phyloP scores from a whole-genome alignment of 2,113 vertebrate species.

The Amblyopsis rosae region DNA sequence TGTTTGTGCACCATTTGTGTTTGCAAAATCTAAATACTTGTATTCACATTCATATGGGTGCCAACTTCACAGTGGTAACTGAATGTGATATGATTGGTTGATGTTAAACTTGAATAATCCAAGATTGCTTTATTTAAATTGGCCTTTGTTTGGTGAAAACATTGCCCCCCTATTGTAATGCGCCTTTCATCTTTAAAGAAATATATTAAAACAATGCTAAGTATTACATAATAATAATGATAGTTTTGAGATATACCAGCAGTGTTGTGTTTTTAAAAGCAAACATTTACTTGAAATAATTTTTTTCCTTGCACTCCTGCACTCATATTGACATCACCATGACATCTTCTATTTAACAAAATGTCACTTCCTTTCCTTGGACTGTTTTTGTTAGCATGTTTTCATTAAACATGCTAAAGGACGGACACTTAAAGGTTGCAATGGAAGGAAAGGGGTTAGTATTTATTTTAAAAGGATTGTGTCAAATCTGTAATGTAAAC shows the following conservation, averaged over 20 bases:
- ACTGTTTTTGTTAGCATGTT: neutral
- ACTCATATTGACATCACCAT: neutral
- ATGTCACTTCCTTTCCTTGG: slow-evolving; percentile 7
- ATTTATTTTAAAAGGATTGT: neutral
- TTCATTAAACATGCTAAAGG: neutral
- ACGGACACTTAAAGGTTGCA: neutral
- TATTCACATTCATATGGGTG: no score
- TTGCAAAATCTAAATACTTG: no score
- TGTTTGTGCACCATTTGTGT: no score
- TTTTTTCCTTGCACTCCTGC: neutral
- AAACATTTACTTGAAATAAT: no score
- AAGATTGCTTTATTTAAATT: no score
- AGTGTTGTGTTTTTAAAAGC: neutral
- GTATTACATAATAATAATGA: neutral
- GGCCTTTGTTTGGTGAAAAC: neutral
- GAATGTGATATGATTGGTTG: neutral
- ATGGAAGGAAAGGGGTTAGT: slow-evolving; percentile 7
- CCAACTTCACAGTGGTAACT: no score
- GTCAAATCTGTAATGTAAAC: slow-evolving; percentile 27
- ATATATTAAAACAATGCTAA: neutral
- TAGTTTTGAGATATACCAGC: neutral
- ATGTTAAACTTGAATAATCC: neutral
- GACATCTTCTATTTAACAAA: slow-evolving; percentile 14
- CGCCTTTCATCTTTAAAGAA: neutral
- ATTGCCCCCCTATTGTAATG: slow-evolving; percentile 6